A percentile compares a stretch with the other conserved stretches of the same genome.
These are phyloP conservation scores for Melanophora roralis DNA, from an alignment of 2,888 invertebrate genomes.

Conservation along the genomic window DNA sequence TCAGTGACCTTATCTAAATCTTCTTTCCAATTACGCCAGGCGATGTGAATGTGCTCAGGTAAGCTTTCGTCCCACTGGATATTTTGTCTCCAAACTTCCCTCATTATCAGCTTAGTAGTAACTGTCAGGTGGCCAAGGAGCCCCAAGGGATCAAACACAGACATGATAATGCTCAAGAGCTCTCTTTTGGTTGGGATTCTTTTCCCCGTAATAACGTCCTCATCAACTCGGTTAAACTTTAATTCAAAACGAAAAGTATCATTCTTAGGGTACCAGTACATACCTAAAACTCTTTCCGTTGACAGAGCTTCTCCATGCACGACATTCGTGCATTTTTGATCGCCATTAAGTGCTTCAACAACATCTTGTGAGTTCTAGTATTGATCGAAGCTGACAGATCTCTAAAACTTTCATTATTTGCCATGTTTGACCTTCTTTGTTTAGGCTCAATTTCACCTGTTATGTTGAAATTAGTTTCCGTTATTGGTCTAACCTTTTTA, in stretches of 20 bases:
- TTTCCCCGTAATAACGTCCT: neutral
- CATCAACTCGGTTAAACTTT: neutral
- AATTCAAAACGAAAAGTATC: neutral
- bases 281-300: conserved; percentile 21
- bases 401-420: too few species aligned
- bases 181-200: conserved; percentile 29
- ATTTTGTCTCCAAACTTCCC: conserved; percentile 21
- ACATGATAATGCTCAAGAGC: conserved; percentile 29
- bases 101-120: conserved; percentile 16
- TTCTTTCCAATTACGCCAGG: neutral
- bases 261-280: conserved; percentile 25
- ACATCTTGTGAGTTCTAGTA: neutral
- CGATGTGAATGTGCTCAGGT: neutral
- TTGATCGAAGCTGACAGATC: too few species aligned
- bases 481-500: too few species aligned
- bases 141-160: conserved; percentile 35
- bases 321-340: neutral
- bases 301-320: neutral
- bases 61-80: conserved; percentile 12
- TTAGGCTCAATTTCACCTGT: too few species aligned
- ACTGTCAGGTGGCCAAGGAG: neutral
- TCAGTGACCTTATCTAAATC: too few species aligned
- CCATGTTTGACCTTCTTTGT: too few species aligned
- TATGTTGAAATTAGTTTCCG: too few species aligned
- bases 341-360: neutral